Evolutionary conservation across 2,888 invertebrate species (phyloP), one percentile per base, ranked within the genome.

Genomic region (Aradus depressus): DNA sequence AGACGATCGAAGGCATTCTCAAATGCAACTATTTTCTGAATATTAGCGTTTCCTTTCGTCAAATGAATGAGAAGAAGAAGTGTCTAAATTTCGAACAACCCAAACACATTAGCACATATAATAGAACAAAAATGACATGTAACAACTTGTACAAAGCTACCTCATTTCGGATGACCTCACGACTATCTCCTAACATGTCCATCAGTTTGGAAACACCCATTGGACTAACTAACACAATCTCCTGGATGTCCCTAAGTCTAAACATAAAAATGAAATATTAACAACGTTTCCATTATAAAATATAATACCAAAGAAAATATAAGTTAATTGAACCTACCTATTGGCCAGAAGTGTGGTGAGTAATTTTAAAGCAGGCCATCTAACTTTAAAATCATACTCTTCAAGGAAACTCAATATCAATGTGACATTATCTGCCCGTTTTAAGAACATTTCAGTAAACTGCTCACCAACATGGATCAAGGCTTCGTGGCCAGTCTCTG

Each of bases 11-110:
- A 99, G 0, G 95, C 95, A 70, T 96, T 97, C 68, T 99, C 97
- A 67, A 97, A 99, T 0, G 97, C 96, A 0, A 99, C 93, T 62
- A 99, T 96, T 71, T 97, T 98, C 68, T 97, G 96, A 62, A 97
- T 92, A 67, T 93, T 96, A 0, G 93, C 88, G 71, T 98, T 96
- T 12, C 86, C 85, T 74, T 86, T 84, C 0, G 96, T 96, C 60
- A 99, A 70, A 63, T 92, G 89, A 57, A 89, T 89, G 0, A 99
- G 73, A 42, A 99, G 71, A 4, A 98, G 69, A 8, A 99, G 70
- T 0, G 91, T 79, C 77, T 81, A 64, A 5, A 60, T 58, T 38
- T 22, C 35, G 49, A 49, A 25, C n/a, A 35, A 3, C 14, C 8
- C 8, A 28, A 12, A 28, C 25, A 2, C 16, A 22, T 32, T 44